phyloP scores from a whole-genome alignment of 2,797 vertebrate species.

The Anguilla obscura region DNA sequence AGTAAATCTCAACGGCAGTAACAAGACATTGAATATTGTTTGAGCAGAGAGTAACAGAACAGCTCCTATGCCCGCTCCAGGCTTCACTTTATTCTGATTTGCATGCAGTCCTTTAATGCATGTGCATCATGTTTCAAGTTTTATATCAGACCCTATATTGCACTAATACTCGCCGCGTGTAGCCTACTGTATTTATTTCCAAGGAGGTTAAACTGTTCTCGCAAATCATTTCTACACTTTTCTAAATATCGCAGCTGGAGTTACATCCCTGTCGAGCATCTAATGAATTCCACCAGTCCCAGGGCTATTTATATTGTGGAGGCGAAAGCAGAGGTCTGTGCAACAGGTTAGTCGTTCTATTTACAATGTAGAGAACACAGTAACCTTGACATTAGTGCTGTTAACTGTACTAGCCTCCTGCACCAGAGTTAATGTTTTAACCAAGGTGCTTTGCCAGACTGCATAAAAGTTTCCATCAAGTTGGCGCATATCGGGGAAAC shows the following conservation, averaged over 20 bases:
- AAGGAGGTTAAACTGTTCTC: background rate
- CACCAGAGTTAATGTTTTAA: background rate
- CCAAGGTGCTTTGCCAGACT: background rate
- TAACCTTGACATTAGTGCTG: background rate
- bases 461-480: background rate
- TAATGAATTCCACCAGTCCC: background rate
- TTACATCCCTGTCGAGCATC: background rate
- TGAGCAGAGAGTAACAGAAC: background rate
- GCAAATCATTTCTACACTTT: background rate
- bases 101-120: conserved; percentile 48
- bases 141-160: conserved; percentile 63
- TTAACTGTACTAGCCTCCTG: background rate
- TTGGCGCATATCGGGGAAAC: background rate
- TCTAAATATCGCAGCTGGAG: background rate
- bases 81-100: background rate
- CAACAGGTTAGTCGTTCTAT: background rate
- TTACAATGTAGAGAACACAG: background rate
- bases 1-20: background rate
- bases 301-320: background rate
- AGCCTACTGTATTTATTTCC: conserved; percentile 22
- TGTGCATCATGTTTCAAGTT: conserved; percentile 65
- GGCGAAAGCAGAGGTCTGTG: background rate
- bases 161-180: conserved; percentile 47
- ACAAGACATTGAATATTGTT: background rate
- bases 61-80: background rate